Evolutionary conservation across 2,113 vertebrate species (phyloP).

Genomic region (Alethe diademata): DNA sequence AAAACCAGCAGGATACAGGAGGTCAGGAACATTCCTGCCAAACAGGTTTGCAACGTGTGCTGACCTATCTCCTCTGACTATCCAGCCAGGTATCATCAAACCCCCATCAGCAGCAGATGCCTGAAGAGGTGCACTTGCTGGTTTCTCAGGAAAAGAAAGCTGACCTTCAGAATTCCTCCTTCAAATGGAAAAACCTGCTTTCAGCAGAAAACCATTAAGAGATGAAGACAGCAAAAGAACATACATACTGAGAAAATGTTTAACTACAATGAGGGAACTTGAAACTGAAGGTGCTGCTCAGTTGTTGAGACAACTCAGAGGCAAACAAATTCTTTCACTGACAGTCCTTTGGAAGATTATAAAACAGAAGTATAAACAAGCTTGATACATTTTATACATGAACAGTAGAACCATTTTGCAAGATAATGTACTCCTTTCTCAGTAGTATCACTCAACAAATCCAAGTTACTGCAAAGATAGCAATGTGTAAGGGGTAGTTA

Average conservation of each 20-base stretch:
- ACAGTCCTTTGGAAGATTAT: not conserved
- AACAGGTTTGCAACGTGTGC: not conserved
- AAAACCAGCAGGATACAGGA: not conserved
- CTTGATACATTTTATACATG: not conserved
- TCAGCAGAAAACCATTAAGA: not conserved
- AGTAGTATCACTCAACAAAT: not conserved
- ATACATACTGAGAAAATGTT: not conserved
- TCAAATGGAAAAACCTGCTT: not conserved
- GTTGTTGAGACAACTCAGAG: not conserved
- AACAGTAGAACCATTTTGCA: not conserved
- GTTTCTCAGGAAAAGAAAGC: constrained; percentile 7
- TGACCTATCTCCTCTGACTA: constrained; percentile 13
- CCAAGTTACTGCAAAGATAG: not conserved
- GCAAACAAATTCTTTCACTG: not conserved
- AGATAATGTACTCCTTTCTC: not conserved
- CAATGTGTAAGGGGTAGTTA: not conserved
- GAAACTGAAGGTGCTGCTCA: not conserved
- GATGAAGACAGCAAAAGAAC: not conserved
- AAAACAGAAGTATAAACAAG: not conserved
- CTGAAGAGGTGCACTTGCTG: constrained; percentile 12
- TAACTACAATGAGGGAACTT: not conserved
- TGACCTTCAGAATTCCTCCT: constrained; percentile 13
- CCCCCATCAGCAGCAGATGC: not conserved
- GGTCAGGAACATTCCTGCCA: not conserved
- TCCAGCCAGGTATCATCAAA: not conserved